These are phyloP conservation scores for Tanytarsus gracilentus DNA, from an alignment of 2,888 invertebrate genomes.

Conservation along the genomic window DNA sequence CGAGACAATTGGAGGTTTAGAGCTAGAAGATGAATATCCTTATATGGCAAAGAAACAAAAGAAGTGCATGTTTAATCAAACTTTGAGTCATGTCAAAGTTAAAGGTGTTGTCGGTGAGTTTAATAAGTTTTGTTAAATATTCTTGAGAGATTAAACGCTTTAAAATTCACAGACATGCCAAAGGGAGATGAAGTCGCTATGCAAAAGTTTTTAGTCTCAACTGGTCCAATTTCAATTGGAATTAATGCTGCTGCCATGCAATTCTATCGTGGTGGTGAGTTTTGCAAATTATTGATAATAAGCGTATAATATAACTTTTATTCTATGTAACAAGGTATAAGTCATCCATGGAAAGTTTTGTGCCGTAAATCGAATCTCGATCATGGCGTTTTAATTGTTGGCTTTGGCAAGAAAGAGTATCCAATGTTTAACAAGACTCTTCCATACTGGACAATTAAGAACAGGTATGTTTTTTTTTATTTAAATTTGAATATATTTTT, in stretches of 20 bases:
- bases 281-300: slow-evolving; percentile 43
- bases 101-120: slow-evolving; percentile 57
- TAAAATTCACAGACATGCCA: slow-evolving; percentile 59
- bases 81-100: slow-evolving; percentile 56
- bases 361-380: slow-evolving; percentile 70
- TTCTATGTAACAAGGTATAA: background rate
- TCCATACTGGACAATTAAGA: slow-evolving; percentile 69
- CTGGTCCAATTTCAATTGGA: slow-evolving; percentile 90
- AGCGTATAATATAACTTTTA: background rate
- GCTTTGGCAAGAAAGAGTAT: slow-evolving; percentile 73
- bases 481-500: background rate
- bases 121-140: background rate
- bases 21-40: slow-evolving; percentile 82
- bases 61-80: slow-evolving; percentile 64
- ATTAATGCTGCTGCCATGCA: slow-evolving; percentile 96
- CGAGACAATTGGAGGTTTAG: slow-evolving; percentile 79
- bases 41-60: slow-evolving; percentile 74
- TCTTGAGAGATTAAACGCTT: background rate
- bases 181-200: slow-evolving; percentile 73
- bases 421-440: slow-evolving; percentile 68
- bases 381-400: slow-evolving; percentile 94
- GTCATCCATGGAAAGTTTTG: slow-evolving; percentile 75
- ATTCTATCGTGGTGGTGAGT: slow-evolving; percentile 90
- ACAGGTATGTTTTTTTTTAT: no score
- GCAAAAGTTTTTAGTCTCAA: slow-evolving; percentile 78